These are phyloP conservation scores for Sylvilagus floridanus DNA, from an alignment of 2,797 vertebrate species.

Conservation along the genomic window DNA sequence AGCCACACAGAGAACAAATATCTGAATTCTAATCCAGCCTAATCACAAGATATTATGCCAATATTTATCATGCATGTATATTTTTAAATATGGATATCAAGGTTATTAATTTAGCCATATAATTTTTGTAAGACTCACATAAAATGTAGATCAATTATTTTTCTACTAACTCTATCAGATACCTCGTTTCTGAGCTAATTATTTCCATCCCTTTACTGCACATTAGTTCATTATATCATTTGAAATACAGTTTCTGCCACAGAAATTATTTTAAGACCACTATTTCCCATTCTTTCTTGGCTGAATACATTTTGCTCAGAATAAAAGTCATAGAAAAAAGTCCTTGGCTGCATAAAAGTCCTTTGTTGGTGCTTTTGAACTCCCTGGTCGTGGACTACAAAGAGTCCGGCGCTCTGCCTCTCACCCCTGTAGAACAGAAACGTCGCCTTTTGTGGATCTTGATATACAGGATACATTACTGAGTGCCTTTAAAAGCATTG, in stretches of 20 bases:
- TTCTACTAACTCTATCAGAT: slow-evolving; percentile 83
- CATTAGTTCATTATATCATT: slow-evolving; percentile 88
- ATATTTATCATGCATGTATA: slow-evolving; percentile 75
- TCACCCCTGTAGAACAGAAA: slow-evolving; percentile 88
- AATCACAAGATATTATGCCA: slow-evolving; percentile 46
- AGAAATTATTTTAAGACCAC: slow-evolving; percentile 90
- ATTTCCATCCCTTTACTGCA: slow-evolving; percentile 86
- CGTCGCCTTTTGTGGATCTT: slow-evolving; percentile 83
- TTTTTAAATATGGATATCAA: slow-evolving; percentile 74
- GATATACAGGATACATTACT: slow-evolving; percentile 88
- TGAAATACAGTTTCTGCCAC: slow-evolving; percentile 87
- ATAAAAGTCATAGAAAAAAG: slow-evolving; percentile 89
- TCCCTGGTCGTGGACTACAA: slow-evolving; percentile 90
- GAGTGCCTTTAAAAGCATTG: slow-evolving; percentile 87
- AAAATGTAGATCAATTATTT: slow-evolving; percentile 85
- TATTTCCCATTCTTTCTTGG: slow-evolving; percentile 88
- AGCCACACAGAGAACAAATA: slow-evolving; percentile 29
- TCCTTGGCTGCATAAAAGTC: slow-evolving; percentile 87
- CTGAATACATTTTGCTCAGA: slow-evolving; percentile 89
- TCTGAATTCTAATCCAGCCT: slow-evolving; percentile 66
- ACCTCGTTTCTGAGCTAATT: slow-evolving; percentile 85
- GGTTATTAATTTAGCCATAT: slow-evolving; percentile 79
- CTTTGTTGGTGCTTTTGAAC: slow-evolving; percentile 91
- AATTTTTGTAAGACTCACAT: slow-evolving; percentile 80
- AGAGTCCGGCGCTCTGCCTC: slow-evolving; percentile 86